Percentiles rank a stretch among this genome's conserved stretches.
These are phyloP conservation scores for Valencia hispanica DNA, from an alignment of 2,797 vertebrate genomes.

Conservation along the genomic window DNA sequence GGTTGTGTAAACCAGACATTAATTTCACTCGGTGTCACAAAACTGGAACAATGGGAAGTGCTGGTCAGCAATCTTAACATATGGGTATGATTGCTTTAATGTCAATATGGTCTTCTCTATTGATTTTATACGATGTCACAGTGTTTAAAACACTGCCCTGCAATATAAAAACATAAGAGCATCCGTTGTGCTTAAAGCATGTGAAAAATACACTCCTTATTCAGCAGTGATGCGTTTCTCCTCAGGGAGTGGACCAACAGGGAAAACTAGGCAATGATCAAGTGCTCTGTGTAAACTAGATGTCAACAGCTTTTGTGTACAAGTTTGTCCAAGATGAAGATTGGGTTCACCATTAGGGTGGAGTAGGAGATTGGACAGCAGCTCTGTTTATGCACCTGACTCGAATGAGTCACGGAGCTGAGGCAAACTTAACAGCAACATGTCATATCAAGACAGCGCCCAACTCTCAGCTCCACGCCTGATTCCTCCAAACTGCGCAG, in stretches of 20 bases:
- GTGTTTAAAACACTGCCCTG: slow-evolving; percentile 54
- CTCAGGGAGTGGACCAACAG: slow-evolving; percentile 14
- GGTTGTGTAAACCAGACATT: too few species aligned
- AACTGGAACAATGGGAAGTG: too few species aligned
- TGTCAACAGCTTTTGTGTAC: slow-evolving; percentile 27
- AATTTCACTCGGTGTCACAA: too few species aligned
- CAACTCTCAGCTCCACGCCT: slow-evolving; percentile 49
- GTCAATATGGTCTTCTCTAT: neutral
- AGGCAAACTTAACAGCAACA: slow-evolving; percentile 56
- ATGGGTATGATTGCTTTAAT: neutral
- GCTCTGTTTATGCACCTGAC: slow-evolving; percentile 56
- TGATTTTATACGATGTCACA: neutral
- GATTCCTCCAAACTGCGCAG: slow-evolving; percentile 49
- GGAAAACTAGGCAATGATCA: slow-evolving; percentile 26
- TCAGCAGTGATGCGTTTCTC: slow-evolving; percentile 33
- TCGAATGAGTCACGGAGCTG: slow-evolving; percentile 61
- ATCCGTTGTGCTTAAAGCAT: slow-evolving; percentile 68
- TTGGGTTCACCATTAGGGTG: slow-evolving; percentile 52
- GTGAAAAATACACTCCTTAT: slow-evolving; percentile 66
- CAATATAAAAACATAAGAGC: slow-evolving; percentile 61
- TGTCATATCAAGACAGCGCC: slow-evolving; percentile 66
- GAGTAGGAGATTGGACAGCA: slow-evolving; percentile 28
- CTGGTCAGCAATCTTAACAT: too few species aligned
- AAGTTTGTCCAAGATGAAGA: slow-evolving; percentile 29
- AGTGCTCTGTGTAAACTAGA: slow-evolving; percentile 39